Conservation (phyloP, 2,797 vertebrate genomes). For the Allobates femoralis region DNA sequence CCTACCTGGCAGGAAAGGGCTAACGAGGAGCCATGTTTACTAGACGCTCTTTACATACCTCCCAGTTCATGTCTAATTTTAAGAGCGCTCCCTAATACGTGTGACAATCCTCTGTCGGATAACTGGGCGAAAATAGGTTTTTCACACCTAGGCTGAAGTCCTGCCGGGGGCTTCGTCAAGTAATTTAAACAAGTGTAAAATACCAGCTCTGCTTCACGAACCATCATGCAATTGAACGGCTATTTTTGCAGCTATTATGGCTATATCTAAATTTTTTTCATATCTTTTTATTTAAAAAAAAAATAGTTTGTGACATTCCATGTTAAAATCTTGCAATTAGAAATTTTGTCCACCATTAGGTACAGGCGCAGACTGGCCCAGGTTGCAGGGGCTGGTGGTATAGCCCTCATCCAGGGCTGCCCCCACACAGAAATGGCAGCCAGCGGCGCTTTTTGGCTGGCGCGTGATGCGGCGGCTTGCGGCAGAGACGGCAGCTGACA, state of each 20-base stretch:
- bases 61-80: not conserved
- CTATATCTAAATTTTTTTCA: not conserved
- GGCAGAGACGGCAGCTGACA: too few relatives aligned
- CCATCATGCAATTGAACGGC: not conserved
- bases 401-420: too few relatives aligned
- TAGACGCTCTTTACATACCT: not conserved
- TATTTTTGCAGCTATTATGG: not conserved
- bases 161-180: not conserved
- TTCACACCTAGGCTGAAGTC: slow-evolving; percentile 29
- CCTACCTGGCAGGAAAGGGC: slow-evolving; percentile 13
- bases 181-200: slow-evolving; percentile 30
- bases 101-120: slow-evolving; percentile 19
- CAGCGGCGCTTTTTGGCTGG: too few relatives aligned
- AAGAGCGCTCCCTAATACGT: not conserved
- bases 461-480: too few relatives aligned
- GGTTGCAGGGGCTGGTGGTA: too few relatives aligned
- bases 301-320: not conserved
- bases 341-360: too few relatives aligned
- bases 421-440: too few relatives aligned
- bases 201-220: not conserved
- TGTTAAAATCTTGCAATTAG: not conserved
- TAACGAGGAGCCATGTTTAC: not conserved
- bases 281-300: not conserved
- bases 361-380: too few relatives aligned
- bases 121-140: slow-evolving; percentile 30